phyloP scores from a whole-genome alignment of 2,113 vertebrate genomes.

The Podiceps cristatus region DNA sequence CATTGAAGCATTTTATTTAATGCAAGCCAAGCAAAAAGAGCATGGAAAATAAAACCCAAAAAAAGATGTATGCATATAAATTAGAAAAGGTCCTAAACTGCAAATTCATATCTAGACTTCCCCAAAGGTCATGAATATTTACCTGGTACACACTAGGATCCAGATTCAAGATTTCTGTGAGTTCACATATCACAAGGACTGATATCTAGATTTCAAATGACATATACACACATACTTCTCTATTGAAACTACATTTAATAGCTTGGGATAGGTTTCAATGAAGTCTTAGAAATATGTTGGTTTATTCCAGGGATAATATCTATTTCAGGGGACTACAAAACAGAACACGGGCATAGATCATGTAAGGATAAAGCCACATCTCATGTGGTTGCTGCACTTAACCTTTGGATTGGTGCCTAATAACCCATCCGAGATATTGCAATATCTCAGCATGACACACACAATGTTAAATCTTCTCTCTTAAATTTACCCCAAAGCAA shows the following conservation, averaged over 20 bases:
- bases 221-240: not conserved
- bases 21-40: constrained; percentile 62
- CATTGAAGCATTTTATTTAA: constrained; percentile 72
- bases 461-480: constrained; percentile 66
- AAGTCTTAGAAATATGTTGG: not conserved
- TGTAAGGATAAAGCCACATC: constrained; percentile 64
- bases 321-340: not conserved
- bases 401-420: constrained; percentile 70
- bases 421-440: constrained; percentile 71
- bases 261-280: not conserved
- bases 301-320: not conserved
- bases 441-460: constrained; percentile 70
- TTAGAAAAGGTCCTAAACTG: constrained; percentile 18
- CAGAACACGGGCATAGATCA: constrained; percentile 16
- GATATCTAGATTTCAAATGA: not conserved
- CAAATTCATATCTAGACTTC: not conserved
- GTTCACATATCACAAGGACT: not conserved
- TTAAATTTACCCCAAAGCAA: constrained; percentile 69
- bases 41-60: constrained; percentile 17
- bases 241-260: not conserved
- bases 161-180: not conserved
- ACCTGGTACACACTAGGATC: not conserved
- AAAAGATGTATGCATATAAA: constrained; percentile 41
- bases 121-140: constrained; percentile 28
- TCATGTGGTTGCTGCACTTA: constrained; percentile 67